Conservation (phyloP, 1,140 invertebrate species). For the Piezodorus guildinii region DNA sequence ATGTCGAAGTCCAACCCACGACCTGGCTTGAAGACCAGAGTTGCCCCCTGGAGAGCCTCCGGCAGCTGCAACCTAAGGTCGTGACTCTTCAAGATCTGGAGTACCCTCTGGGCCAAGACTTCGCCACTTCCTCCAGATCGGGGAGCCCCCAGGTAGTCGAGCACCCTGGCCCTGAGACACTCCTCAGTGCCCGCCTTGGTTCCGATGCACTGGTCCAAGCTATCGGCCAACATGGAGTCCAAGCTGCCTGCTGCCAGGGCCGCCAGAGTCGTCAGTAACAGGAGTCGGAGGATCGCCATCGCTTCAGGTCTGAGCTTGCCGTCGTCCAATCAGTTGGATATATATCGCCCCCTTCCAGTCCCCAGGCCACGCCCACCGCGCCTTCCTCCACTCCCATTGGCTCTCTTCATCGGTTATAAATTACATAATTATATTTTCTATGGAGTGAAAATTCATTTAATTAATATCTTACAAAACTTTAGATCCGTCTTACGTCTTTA, state of each 20-base stretch:
- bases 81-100: constrained; percentile 44
- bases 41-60: constrained; percentile 33
- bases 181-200: constrained; percentile 58
- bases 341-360: neutral
- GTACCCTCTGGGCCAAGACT: neutral
- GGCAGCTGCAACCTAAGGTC: constrained; percentile 57
- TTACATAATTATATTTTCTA: too few relatives aligned
- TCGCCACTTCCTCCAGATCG: neutral
- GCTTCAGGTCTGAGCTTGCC: neutral
- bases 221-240: constrained; percentile 24
- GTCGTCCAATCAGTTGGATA: neutral
- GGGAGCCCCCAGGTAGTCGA: constrained; percentile 30
- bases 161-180: constrained; percentile 31
- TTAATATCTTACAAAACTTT: too few relatives aligned
- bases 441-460: too few relatives aligned
- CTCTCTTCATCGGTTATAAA: neutral
- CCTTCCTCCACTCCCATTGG: neutral
- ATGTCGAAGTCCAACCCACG: constrained; percentile 43
- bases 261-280: neutral
- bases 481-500: too few relatives aligned
- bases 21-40: constrained; percentile 36
- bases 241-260: neutral
- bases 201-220: constrained; percentile 50
- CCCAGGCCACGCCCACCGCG: neutral
- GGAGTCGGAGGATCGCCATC: constrained; percentile 1